These are phyloP conservation scores for Anagyrus pseudococci DNA, from an alignment of 2,888 invertebrate genomes.

Conservation along the genomic window DNA sequence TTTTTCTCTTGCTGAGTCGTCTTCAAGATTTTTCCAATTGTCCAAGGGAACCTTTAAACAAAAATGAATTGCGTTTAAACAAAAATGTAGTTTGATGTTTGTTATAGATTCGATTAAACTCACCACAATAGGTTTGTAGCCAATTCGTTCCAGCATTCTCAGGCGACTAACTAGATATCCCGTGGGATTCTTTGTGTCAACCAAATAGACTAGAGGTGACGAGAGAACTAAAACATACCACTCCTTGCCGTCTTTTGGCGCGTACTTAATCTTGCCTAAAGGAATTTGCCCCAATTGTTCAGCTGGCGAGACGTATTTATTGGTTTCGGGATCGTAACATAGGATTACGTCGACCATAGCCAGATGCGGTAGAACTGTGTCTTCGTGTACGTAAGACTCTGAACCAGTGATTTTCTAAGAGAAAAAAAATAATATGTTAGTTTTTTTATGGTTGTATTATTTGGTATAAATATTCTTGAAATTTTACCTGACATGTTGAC, in stretches of 20 bases:
- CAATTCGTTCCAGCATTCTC: slow-evolving; percentile 68
- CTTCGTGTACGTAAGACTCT: slow-evolving; percentile 61
- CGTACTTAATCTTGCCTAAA: slow-evolving; percentile 43
- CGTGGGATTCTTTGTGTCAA: slow-evolving; percentile 11
- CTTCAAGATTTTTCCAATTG: slow-evolving; percentile 60
- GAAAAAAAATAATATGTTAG: slow-evolving; percentile 10
- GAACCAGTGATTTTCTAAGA: slow-evolving; percentile 63
- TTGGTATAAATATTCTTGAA: background rate
- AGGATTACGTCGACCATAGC: slow-evolving; percentile 70
- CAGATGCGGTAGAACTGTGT: slow-evolving; percentile 75
- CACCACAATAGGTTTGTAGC: slow-evolving; percentile 56
- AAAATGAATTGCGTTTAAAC: background rate
- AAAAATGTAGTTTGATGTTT: background rate
- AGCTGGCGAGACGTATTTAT: slow-evolving; percentile 57
- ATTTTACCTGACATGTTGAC: background rate
- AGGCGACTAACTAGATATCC: slow-evolving; percentile 70
- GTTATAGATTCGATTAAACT: slow-evolving; percentile 23
- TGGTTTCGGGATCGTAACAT: slow-evolving; percentile 65
- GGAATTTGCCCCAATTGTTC: slow-evolving; percentile 40
- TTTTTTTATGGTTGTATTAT: background rate
- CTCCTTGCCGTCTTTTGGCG: slow-evolving; percentile 38
- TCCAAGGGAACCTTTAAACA: background rate
- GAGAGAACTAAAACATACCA: slow-evolving; percentile 69
- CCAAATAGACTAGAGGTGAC: slow-evolving; percentile 26
- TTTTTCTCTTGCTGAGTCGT: slow-evolving; percentile 53